phyloP scores from a whole-genome alignment of 2,113 vertebrate species.

The Hystrix cristata region DNA sequence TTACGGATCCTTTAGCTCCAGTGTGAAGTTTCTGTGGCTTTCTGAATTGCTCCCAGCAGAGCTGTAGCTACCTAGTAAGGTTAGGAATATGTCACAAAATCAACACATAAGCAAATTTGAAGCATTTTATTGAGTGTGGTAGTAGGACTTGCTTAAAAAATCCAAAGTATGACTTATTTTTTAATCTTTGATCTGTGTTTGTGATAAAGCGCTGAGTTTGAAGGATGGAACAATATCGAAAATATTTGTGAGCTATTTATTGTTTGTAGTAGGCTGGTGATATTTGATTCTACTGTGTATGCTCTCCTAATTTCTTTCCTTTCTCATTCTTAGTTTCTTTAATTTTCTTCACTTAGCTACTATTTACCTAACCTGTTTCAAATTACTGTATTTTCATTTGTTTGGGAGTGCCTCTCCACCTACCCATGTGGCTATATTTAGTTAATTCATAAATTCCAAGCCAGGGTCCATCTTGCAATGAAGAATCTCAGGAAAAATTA shows the following conservation, averaged over 20 bases:
- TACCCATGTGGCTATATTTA: neutral
- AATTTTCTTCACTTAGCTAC: constrained; percentile 7
- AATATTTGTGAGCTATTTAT: neutral
- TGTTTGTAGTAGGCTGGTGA: neutral
- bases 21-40: neutral
- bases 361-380: neutral
- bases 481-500: neutral
- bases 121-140: neutral
- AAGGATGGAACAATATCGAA: neutral
- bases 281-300: neutral
- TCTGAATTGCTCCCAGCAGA: constrained; percentile 54
- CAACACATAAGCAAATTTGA: constrained; percentile 20
- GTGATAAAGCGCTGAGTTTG: neutral
- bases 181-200: constrained; percentile 21
- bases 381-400: neutral
- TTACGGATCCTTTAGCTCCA: constrained; percentile 19
- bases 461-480: neutral
- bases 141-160: constrained; percentile 31
- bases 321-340: constrained; percentile 27
- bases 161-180: neutral
- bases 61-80: constrained; percentile 46
- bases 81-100: constrained; percentile 62
- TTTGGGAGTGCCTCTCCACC: neutral
- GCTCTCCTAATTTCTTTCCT: neutral
- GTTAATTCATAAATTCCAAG: neutral